A percentile compares a stretch with the other conserved stretches of the same genome.
phyloP scores from a whole-genome alignment of 2,113 vertebrate genomes.

The Tympanuchus pallidicinctus region DNA sequence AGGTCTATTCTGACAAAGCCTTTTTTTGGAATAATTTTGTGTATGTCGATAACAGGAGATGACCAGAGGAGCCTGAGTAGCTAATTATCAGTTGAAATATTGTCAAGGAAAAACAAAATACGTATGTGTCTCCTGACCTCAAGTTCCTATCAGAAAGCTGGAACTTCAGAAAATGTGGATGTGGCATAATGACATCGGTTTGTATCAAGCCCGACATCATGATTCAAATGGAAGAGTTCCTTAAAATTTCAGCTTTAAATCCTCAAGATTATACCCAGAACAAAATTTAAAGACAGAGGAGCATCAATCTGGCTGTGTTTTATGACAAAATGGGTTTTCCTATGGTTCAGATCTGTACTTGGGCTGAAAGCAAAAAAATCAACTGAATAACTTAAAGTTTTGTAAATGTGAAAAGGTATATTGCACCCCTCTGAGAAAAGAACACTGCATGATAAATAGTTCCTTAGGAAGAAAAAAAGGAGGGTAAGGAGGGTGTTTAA shows the following conservation, averaged over 20 bases:
- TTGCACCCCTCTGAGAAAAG: neutral
- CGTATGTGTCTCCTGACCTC: rapidly evolving
- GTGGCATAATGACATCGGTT: neutral
- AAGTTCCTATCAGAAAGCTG: neutral
- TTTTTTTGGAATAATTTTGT: neutral
- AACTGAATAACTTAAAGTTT: neutral
- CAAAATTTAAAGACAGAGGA: neutral
- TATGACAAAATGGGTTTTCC: neutral
- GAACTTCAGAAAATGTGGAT: neutral
- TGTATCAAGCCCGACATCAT: neutral
- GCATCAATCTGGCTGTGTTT: rapidly evolving
- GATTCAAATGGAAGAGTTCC: neutral
- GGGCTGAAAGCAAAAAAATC: neutral
- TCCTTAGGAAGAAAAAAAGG: neutral
- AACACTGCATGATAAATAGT: neutral
- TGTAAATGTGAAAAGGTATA: neutral
- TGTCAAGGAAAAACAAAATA: too few relatives aligned
- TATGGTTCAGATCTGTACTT: neutral
- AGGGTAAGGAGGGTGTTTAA: neutral
- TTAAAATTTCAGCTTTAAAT: neutral
- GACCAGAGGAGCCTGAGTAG: neutral
- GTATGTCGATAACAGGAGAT: neutral
- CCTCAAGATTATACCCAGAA: neutral
- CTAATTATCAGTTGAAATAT: neutral
- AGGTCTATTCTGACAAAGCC: neutral